Base-by-base conservation (phyloP, 2,797 vertebrate genomes). In the Botia almorhae region DNA sequence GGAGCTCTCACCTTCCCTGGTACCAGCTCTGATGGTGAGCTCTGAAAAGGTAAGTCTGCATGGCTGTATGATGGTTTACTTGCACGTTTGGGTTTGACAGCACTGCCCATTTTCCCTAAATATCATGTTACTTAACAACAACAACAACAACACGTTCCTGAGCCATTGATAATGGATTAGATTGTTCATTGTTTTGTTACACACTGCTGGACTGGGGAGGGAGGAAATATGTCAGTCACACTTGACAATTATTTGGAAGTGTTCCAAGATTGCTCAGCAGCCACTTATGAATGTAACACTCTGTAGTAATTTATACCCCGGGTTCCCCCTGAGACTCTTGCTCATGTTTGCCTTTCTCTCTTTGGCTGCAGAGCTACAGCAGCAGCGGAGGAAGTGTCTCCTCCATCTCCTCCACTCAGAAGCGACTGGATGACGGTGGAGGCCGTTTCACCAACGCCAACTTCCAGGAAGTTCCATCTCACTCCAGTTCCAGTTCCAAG, bases 381-480 rank as follows among this genome's bases (percentile, higher is more conserved):
- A 95, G 86, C 84, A 84, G 89, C 56, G 96, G 84, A 55, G 91
- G 87, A 39, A 91, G 87, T 0, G 85, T 92, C n/a, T 26, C 89
- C 29, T 95, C 96, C 79, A 91, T 98, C 87, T 93, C 96, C 19
- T 87, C 94, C 26, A 89, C 96, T 80, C 98, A 98, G 93, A 96
- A 98, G 81, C 88, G 97, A 77, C 76, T 93, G 56, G 98, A 99
- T 58, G 97, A 98, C 77, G 89, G 93, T 55, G 87, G 94, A 0
- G 96, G 95, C 73, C 96, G 98, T 80, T 99, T 99, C 92, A 99
- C 98, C 88, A 99, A 93, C 85, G 98, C 96, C 88, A 99, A 99
- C 95, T 99, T 99, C 87, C 98, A 99, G 90, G 98, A 99, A 93
- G 97, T 99, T 87, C 95, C 98, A 53, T 82, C 94, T 48, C 96